Evolutionary conservation across 2,888 invertebrate species (phyloP), one percentile per base, ranked within the genome.

Genomic region (Halictus ligatus): DNA sequence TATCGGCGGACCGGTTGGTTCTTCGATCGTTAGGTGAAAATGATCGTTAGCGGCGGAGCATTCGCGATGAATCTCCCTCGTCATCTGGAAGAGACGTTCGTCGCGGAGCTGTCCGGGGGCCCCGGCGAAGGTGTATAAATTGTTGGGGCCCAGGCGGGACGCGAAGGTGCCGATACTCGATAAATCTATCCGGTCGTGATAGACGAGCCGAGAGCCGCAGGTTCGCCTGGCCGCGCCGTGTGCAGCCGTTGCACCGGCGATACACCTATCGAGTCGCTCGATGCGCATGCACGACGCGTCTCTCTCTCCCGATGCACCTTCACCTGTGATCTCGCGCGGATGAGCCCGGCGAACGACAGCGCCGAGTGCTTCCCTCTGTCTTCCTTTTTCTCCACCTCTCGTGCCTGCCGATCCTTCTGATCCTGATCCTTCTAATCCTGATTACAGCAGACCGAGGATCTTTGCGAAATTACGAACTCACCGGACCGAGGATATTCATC

Each of bases 111-210:
- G 88, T 85, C 88, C 83, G 77, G 75, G 81, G 58, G 35, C 75
- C 25, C 25, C 75, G 76, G 87, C 88, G 75, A 89, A 88, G 90
- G 90, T 89, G 88, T 91, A 92, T 92, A 92, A 92, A 92, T 92
- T 89, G 90, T 89, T 90, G 88, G 88, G 75, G 90, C 83, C 58
- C 81, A 83, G 90, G 83, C 88, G 89, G 86, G 87, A 89, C 91
- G 90, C 87, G 92, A 91, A 93, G 92, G 93, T 93, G 93, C 91
- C 93, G 92, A 94, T 92, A 92, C 92, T 90, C 93, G 94, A 94
- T 94, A 94, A 94, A 94, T 94, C 93, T 93, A 93, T 93, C 92
- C 85, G 81, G 81, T 84, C 87, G 92, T 94, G 94, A 94, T 94
- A 92, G 94, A 94, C 92, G 94, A 93, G 92, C 91, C 85, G 86